Base-by-base conservation (phyloP, 2,113 vertebrate genomes). In the Paradoxurus hermaphroditus region DNA sequence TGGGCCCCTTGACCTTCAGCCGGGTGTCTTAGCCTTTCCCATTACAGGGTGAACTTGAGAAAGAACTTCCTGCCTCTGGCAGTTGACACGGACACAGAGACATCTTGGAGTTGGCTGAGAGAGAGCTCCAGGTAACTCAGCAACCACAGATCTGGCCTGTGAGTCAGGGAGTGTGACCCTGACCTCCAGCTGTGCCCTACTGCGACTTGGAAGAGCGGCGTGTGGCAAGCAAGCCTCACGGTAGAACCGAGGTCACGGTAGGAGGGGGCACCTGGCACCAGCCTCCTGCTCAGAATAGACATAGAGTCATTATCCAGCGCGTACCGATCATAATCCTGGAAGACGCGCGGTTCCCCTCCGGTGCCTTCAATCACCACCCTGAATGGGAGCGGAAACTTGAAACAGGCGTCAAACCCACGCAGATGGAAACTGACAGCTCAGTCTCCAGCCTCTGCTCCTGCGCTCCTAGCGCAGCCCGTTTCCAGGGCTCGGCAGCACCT, bases 341-440 rank as follows among this genome's bases (percentile, higher is more conserved):
- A 97, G 95, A 87, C 0, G 1, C 12, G 12, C 2, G 2, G 81
- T 96, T 98, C 92, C 97, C 96, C 97, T 98, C 94, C 1, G 59
- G 97, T 96, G 97, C 98, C 96, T 97, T 98, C 96, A 95, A 97
- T 98, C 97, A 97, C 95, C 90, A 91, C 31, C 91, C 77, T 53
- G 91, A 95, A 87, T 14, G 65, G 49, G 59, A 97, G 91, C 44
- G 86, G 97, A 97, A 98, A 29, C 96, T 70, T 44, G 81, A 86
- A 92, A 90, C 87, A 49, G 97, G 85, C 96, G 7, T 97, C 96
- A 98, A 84, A 21, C 98, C 98, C 96, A 98, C 98, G 51, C 96
- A 88, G 86, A 79, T 27, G 59, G 92, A 46, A 90, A 92, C 96
- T 97, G 97, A 97, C 96, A 96, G 96, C 75, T n/a, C 75, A 23